phyloP scores from a whole-genome alignment of 1,140 invertebrate species.

The Aphis gossypii region DNA sequence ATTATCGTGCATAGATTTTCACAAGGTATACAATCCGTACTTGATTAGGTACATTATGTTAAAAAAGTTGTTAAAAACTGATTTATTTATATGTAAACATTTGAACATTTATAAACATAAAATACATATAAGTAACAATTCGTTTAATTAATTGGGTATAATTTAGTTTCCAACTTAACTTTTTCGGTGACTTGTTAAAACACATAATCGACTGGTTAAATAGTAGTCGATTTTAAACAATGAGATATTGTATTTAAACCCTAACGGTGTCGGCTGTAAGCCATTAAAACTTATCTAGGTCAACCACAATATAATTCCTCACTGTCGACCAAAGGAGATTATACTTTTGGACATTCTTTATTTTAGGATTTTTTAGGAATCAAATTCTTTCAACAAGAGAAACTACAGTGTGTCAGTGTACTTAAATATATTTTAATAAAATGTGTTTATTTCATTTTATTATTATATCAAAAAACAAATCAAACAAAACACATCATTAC shows the following conservation, averaged over 20 bases:
- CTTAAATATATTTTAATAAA: not conserved
- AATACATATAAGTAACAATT: not conserved
- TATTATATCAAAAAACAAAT: not conserved
- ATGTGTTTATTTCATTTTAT: not conserved
- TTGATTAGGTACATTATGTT: too few species aligned
- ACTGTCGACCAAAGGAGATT: not conserved
- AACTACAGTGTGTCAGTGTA: not conserved
- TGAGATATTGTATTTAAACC: not conserved
- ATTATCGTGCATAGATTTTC: not conserved
- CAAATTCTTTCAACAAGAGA: not conserved
- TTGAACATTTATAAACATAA: not conserved
- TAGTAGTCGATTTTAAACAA: slow-evolving; percentile 11
- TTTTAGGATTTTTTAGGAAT: not conserved
- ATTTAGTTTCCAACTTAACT: not conserved
- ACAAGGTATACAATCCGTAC: not conserved
- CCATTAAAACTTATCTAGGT: slow-evolving; percentile 21
- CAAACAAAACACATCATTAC: not conserved
- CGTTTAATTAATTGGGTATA: not conserved
- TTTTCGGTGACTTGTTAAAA: not conserved
- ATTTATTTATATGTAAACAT: not conserved
- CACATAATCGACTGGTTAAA: not conserved
- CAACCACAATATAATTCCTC: not conserved
- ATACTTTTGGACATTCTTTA: not conserved
- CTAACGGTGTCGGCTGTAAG: not conserved
- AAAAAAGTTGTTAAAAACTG: too few species aligned